phyloP scores from a whole-genome alignment of 1,140 invertebrate genomes.

The Philotrypesis tridentata region DNA sequence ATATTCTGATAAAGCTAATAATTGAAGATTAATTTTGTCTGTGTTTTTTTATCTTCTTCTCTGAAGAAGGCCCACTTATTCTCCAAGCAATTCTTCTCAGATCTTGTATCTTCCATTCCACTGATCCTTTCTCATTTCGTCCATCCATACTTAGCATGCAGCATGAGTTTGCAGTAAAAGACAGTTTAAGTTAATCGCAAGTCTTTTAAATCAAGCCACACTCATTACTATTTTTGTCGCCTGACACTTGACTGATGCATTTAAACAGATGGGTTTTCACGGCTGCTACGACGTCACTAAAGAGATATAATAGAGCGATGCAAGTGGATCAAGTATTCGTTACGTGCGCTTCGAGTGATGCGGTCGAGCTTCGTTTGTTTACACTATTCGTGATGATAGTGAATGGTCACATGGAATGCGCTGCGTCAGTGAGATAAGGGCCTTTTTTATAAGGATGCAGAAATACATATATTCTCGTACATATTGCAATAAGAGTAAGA shows the following conservation, averaged over 20 bases:
- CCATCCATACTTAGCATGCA: constrained; percentile 7
- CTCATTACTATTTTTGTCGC: too few relatives aligned
- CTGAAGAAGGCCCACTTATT: constrained; percentile 19
- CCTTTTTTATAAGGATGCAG: neutral
- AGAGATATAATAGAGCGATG: neutral
- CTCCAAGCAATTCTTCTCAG: neutral
- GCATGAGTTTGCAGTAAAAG: constrained; percentile 14
- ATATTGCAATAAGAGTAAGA: too few relatives aligned
- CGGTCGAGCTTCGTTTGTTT: neutral
- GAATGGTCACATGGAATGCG: neutral
- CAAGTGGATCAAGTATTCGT: neutral
- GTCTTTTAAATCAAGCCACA: too few relatives aligned
- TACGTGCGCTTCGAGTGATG: neutral
- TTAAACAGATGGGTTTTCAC: too few relatives aligned
- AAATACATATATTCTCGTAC: too few relatives aligned
- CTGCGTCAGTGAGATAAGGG: neutral
- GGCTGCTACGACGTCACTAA: neutral
- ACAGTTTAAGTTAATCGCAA: constrained; percentile 17
- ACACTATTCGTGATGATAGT: neutral
- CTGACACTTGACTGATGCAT: too few relatives aligned
- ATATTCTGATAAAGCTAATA: too few relatives aligned
- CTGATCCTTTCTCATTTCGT: constrained; percentile 2
- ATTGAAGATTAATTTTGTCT: too few relatives aligned
- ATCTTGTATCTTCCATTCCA: neutral
- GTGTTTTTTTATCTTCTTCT: constrained; percentile 26